These are phyloP conservation scores for Neomorphus geoffroyi DNA, from an alignment of 2,797 vertebrate genomes.

Conservation along the genomic window DNA sequence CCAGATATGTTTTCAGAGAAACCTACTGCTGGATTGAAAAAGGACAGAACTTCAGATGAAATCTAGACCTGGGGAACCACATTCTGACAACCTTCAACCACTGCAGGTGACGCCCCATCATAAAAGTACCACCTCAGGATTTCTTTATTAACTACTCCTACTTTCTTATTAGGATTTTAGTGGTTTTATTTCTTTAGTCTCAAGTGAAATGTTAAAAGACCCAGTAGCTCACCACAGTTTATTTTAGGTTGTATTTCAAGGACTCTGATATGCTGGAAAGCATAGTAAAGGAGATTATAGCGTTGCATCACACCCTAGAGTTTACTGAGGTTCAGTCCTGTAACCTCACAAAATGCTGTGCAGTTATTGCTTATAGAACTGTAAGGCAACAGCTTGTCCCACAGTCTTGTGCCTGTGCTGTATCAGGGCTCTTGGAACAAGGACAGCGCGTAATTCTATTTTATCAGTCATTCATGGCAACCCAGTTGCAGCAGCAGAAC, in stretches of 20 bases:
- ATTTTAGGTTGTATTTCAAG: slow-evolving; percentile 48
- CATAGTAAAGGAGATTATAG: slow-evolving; percentile 7
- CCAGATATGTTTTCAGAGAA: not conserved
- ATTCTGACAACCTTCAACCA: not conserved
- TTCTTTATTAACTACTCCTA: not conserved
- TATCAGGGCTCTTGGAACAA: not conserved
- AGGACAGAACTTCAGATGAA: not conserved
- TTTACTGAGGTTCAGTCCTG: slow-evolving; percentile 45
- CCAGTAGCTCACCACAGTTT: slow-evolving; percentile 29
- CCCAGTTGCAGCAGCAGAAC: not conserved
- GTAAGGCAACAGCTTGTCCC: not conserved
- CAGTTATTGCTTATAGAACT: not conserved
- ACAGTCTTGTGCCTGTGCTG: not conserved
- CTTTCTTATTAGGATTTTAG: not conserved
- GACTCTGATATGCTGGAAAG: slow-evolving; percentile 44
- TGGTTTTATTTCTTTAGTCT: not conserved
- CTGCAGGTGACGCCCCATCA: not conserved
- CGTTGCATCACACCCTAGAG: slow-evolving; percentile 26
- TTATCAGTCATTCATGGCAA: not conserved
- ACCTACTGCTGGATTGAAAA: not conserved
- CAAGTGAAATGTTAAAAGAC: not conserved
- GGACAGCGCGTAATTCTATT: slow-evolving; percentile 37
- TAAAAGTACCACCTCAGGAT: not conserved
- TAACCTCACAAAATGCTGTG: slow-evolving; percentile 13
- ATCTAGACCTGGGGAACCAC: not conserved